Evolutionary conservation across 2,888 invertebrate species (phyloP).

Genomic region (Drosophila meridionalis): DNA sequence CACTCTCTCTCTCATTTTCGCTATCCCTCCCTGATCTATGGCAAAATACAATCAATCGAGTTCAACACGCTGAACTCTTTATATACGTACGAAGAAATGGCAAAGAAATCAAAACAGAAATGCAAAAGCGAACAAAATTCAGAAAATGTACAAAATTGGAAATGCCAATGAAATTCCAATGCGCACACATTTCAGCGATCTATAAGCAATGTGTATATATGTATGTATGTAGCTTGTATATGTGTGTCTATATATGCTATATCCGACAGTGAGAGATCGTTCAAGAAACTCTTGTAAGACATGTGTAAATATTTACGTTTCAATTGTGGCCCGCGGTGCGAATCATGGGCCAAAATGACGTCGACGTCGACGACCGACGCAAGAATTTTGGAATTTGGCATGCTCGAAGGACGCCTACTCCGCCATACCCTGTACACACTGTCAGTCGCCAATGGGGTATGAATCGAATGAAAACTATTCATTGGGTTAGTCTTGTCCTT

Average conservation of each 20-base stretch:
- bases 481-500: neutral
- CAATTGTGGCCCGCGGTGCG: conserved; percentile 26
- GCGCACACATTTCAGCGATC: conserved; percentile 23
- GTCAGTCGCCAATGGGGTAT: neutral
- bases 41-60: conserved; percentile 43
- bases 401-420: conserved; percentile 74
- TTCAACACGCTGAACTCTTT: conserved; percentile 45
- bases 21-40: conserved; percentile 35
- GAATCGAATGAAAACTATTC: neutral
- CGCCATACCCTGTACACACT: conserved; percentile 2
- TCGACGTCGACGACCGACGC: conserved; percentile 78
- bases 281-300: conserved; percentile 70
- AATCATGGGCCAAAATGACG: conserved; percentile 59
- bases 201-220: conserved; percentile 7
- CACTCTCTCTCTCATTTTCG: neutral
- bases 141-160: conserved; percentile 65
- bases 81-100: conserved; percentile 16
- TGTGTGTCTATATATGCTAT: conserved; percentile 11
- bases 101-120: conserved; percentile 39
- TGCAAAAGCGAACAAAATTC: conserved; percentile 3
- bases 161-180: conserved; percentile 78
- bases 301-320: conserved; percentile 78
- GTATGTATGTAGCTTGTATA: neutral
- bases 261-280: conserved; percentile 70
- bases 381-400: conserved; percentile 80